A percentile compares a stretch with the other conserved stretches of the same genome.
phyloP scores from a whole-genome alignment of 2,113 vertebrate species.

The Tapirus terrestris region DNA sequence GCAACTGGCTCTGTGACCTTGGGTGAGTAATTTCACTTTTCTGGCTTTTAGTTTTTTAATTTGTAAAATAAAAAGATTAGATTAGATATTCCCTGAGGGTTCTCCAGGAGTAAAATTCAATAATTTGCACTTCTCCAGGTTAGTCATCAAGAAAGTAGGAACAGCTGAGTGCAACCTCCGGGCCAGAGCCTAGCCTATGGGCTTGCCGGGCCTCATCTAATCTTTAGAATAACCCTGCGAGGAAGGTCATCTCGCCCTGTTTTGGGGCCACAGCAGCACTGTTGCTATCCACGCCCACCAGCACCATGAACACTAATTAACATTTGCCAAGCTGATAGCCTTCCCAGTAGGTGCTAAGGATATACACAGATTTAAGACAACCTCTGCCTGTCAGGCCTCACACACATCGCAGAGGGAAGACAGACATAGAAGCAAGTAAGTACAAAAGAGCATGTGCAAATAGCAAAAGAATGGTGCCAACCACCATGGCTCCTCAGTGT shows the following conservation, averaged over 20 bases:
- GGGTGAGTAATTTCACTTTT: neutral
- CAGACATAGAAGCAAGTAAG: neutral
- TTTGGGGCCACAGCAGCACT: neutral
- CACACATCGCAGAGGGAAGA: neutral
- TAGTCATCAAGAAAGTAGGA: neutral
- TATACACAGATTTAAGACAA: neutral
- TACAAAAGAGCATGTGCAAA: neutral
- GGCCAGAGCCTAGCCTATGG: neutral
- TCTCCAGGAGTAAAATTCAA: neutral
- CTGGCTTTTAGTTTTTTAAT: neutral
- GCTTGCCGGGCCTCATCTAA: neutral
- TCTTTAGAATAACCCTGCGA: neutral
- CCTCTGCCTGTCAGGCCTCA: neutral
- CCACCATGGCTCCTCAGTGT: neutral
- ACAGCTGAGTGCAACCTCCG: neutral
- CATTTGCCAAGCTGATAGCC: neutral
- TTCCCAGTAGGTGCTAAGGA: neutral
- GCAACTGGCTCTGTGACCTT: neutral
- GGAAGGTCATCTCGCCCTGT: neutral
- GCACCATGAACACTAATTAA: accelerated
- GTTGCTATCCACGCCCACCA: accelerated
- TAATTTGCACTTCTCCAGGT: neutral
- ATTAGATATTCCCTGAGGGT: neutral
- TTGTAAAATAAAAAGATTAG: neutral
- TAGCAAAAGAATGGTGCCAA: accelerated